These are phyloP conservation scores for Enteromius paludinosus DNA, from an alignment of 2,797 vertebrate species.

Conservation along the genomic window DNA sequence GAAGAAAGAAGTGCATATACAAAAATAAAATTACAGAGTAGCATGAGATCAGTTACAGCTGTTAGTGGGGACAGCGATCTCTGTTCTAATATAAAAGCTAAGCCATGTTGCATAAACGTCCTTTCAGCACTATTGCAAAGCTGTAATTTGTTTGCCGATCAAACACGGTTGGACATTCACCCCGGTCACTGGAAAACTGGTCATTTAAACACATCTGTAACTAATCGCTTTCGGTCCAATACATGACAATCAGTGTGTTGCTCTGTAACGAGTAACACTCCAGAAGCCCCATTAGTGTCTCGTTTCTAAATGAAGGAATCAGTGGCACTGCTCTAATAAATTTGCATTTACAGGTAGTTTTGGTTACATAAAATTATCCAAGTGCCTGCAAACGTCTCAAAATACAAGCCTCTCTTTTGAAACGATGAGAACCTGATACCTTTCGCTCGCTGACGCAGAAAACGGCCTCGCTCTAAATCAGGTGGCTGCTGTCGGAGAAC, in stretches of 20 bases:
- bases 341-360: slow-evolving; percentile 18
- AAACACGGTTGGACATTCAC: slow-evolving; percentile 23
- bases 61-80: slow-evolving; percentile 13
- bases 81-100: slow-evolving; percentile 18
- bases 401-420: slow-evolving; percentile 35
- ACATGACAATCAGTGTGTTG: slow-evolving; percentile 2
- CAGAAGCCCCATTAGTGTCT: slow-evolving; percentile 15
- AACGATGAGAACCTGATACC: slow-evolving; percentile 38
- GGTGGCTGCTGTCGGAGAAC: slow-evolving; percentile 24
- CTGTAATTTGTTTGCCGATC: slow-evolving; percentile 6
- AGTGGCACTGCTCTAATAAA: slow-evolving; percentile 23
- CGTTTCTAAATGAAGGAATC: slow-evolving; percentile 6
- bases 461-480: slow-evolving; percentile 50
- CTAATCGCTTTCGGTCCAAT: slow-evolving; percentile 17
- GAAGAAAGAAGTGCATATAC: slow-evolving; percentile 27
- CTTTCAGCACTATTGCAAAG: slow-evolving; percentile 3
- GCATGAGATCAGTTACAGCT: slow-evolving; percentile 47
- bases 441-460: slow-evolving; percentile 44
- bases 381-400: slow-evolving; percentile 43
- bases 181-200: slow-evolving; percentile 8
- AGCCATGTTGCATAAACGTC: slow-evolving; percentile 6
- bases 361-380: slow-evolving; percentile 20
- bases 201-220: slow-evolving; percentile 46
- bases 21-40: slow-evolving; percentile 36
- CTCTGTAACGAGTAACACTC: slow-evolving; percentile 15